A percentile compares a stretch with the other conserved stretches of the same genome.
Evolutionary conservation across 2,797 vertebrate species (phyloP).

Genomic region (Chaetophractus vellerosus): DNA sequence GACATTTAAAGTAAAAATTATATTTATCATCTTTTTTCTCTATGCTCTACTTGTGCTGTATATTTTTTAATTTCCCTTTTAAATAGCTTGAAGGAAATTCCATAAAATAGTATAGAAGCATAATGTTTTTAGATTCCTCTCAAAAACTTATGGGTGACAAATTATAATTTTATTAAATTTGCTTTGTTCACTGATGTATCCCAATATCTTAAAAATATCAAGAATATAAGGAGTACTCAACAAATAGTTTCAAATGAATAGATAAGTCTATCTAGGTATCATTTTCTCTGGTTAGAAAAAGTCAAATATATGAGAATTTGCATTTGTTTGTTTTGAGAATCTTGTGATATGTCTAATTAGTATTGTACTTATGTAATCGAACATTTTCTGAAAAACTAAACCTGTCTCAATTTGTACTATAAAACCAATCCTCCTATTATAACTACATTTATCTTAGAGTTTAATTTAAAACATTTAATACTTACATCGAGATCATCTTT

Average conservation of each 20-base stretch:
- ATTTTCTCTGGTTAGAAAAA: neutral
- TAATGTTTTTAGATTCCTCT: neutral
- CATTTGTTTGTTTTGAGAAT: neutral
- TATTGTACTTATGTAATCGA: neutral
- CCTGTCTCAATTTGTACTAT: neutral
- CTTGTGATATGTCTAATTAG: neutral
- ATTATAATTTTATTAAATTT: neutral
- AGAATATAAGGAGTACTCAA: neutral
- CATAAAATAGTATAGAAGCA: neutral
- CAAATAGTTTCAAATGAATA: neutral
- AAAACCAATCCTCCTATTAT: neutral
- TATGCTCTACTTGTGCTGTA: neutral
- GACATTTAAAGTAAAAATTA: neutral
- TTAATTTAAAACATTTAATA: slow-evolving; percentile 75
- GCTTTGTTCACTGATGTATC: neutral
- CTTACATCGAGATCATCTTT: slow-evolving; percentile 95
- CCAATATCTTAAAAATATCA: neutral
- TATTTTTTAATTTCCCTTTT: neutral
- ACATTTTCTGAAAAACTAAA: neutral
- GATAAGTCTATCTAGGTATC: neutral
- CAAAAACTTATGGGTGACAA: neutral
- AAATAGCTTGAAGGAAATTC: neutral
- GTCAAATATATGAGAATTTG: neutral
- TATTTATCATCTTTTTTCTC: neutral
- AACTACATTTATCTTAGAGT: neutral